Evolutionary conservation across 2,888 invertebrate genomes (phyloP).

Genomic region (Amiota mariae): DNA sequence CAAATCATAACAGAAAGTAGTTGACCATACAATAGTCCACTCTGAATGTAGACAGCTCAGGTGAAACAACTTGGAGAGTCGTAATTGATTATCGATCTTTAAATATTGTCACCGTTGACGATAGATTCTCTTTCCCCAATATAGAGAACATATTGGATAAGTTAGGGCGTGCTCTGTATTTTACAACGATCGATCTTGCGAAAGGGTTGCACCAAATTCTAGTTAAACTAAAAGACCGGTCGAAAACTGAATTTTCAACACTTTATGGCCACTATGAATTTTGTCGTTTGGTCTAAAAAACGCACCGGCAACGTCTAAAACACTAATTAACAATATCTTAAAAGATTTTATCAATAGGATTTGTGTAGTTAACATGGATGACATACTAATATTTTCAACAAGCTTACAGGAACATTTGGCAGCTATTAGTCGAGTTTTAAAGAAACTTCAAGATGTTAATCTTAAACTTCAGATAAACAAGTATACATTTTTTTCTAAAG

Average conservation of each 20-base stretch:
- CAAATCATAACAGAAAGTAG: no score
- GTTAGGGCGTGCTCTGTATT: no score
- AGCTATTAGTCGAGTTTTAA: background rate
- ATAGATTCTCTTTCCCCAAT: background rate
- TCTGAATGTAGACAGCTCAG: background rate
- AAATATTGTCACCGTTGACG: background rate
- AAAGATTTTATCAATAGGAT: no score
- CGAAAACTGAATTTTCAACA: slow-evolving; percentile 37
- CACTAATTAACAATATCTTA: no score
- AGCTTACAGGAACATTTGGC: slow-evolving; percentile 29
- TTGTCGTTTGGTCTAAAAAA: no score
- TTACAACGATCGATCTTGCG: slow-evolving; percentile 26
- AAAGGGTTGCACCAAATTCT: slow-evolving; percentile 37
- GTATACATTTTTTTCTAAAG: slow-evolving; percentile 6
- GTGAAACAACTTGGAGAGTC: background rate
- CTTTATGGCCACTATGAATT: no score
- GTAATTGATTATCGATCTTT: background rate
- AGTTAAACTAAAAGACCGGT: slow-evolving; percentile 28
- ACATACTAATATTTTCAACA: slow-evolving; percentile 11
- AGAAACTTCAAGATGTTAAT: background rate
- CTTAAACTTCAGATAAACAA: background rate
- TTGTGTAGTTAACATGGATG: slow-evolving; percentile 29
- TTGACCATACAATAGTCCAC: no score
- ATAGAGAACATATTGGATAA: no score
- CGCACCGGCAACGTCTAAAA: no score